Base-by-base conservation (phyloP, 2,113 vertebrate genomes). In the Pangasianodon gigas region DNA sequence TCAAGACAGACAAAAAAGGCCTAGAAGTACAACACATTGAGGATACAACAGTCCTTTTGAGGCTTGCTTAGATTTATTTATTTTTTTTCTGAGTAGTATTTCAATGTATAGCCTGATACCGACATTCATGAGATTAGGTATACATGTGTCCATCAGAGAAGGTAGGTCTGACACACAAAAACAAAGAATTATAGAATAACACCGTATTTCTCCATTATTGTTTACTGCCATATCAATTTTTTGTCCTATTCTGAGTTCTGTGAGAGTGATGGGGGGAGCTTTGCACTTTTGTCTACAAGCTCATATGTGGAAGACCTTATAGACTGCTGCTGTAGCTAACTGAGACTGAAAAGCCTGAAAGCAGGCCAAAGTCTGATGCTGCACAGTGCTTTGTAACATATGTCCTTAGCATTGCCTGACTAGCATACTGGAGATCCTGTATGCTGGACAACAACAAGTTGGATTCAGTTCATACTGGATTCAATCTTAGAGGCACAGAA, bases 321-420 rank as follows among this genome's bases (percentile, higher is more conserved):
- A 51, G 46, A 84, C 89, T 86, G 84, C 88, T 89, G 84, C 51
- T 81, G 58, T 86, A 54, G 74, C 48, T 44, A 56, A 46, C 48
- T 21, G 48, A 48, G 60, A 67, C 37, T 44, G 46, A 86, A 46
- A 65, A 65, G 71, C 46, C 52, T 89, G 26, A 44, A 65, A 60
- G 80, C 85, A 88, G 85, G 85, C 67, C 10, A 46, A 69, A 4
- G 48, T 60, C 62, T 65, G 46, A 71, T 84, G 89, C 91, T 81
- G 77, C 84, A 80, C 89, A 84, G 80, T 86, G 54, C 18, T 75
- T 46, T 88, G 85, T 82, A 92, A 89, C 51, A 85, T 74, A 58
- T 84, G 56, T 86, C 54, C 74, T 58, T 44, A n/a, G 60, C 46
- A 84, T 89, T 79, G 74, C 54, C 52, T 41, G 89, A 46, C 16